These are phyloP conservation scores for Caenorhabditis inopinata DNA, from an alignment of 1,140 invertebrate species.

Conservation along the genomic window DNA sequence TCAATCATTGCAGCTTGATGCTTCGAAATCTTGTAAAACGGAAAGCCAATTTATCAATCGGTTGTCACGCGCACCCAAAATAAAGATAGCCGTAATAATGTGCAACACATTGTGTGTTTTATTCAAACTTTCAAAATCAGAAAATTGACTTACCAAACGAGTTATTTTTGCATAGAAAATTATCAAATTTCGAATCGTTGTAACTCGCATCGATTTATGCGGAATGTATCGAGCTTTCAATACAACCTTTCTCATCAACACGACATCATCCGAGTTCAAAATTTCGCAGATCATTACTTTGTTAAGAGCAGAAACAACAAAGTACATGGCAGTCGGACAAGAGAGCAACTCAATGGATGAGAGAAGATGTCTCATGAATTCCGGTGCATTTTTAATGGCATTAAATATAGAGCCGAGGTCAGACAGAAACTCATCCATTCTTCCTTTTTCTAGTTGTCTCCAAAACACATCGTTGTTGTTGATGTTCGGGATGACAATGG, in stretches of 20 bases:
- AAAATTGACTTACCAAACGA: not conserved
- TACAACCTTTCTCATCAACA: not conserved
- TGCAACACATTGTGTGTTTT: too few relatives aligned
- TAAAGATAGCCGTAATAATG: too few relatives aligned
- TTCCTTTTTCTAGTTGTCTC: not conserved
- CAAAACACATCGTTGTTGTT: constrained; percentile 39
- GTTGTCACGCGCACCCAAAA: too few relatives aligned
- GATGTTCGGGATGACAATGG: not conserved
- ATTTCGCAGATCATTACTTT: not conserved
- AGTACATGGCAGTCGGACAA: not conserved
- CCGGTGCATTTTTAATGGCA: not conserved
- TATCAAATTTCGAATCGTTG: not conserved
- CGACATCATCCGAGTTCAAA: not conserved
- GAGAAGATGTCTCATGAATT: not conserved
- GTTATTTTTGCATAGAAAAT: not conserved
- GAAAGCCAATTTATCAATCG: too few relatives aligned
- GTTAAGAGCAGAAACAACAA: not conserved
- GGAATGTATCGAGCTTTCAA: constrained; percentile 12
- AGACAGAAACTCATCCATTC: not conserved
- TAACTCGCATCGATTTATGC: not conserved
- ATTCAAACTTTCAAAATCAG: not conserved
- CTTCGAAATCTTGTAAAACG: too few relatives aligned
- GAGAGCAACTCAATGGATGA: not conserved
- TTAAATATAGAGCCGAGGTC: not conserved
- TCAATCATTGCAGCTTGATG: too few relatives aligned